Conservation (phyloP, 2,797 vertebrate species). For the Brotula barbata region DNA sequence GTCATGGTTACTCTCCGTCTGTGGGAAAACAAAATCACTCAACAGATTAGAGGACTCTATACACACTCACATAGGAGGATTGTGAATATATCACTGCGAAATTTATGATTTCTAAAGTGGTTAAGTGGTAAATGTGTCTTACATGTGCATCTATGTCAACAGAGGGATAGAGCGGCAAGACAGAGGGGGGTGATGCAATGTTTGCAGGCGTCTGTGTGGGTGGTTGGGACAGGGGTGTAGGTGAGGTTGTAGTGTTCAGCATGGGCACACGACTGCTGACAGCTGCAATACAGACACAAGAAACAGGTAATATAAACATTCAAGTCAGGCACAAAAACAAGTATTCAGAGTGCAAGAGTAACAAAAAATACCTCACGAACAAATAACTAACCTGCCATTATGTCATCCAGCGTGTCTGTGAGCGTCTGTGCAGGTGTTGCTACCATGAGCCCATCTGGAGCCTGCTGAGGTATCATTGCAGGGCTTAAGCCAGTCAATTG, state of each 20-base stretch:
- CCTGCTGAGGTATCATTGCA: conserved; percentile 91
- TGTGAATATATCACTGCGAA: no score
- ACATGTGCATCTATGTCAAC: conserved; percentile 99
- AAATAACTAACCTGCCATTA: conserved; percentile 90
- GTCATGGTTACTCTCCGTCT: conserved; percentile 99
- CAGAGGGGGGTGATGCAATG: conserved; percentile 84
- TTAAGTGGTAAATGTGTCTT: conserved; percentile 63
- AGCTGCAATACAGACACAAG: conserved; percentile 74
- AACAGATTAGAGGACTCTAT: not conserved
- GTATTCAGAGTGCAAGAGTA: not conserved
- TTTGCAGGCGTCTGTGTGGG: conserved; percentile 83
- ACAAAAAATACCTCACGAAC: no score
- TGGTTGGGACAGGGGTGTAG: conserved; percentile 83
- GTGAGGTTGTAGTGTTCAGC: conserved; percentile 86
- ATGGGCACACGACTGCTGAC: conserved; percentile 94
- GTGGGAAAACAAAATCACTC: conserved; percentile 14
- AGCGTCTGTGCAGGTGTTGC: conserved; percentile 98
- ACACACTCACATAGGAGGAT: not conserved
- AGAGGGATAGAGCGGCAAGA: conserved; percentile 92
- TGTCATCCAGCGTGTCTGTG: conserved; percentile 99
- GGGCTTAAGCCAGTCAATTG: conserved; percentile 82
- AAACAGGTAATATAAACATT: not conserved
- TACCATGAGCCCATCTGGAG: conserved; percentile 97
- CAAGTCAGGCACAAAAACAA: not conserved
- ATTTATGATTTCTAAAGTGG: not conserved